Conservation (phyloP, 2,888 invertebrate genomes). For the Isotomurus palustris region DNA sequence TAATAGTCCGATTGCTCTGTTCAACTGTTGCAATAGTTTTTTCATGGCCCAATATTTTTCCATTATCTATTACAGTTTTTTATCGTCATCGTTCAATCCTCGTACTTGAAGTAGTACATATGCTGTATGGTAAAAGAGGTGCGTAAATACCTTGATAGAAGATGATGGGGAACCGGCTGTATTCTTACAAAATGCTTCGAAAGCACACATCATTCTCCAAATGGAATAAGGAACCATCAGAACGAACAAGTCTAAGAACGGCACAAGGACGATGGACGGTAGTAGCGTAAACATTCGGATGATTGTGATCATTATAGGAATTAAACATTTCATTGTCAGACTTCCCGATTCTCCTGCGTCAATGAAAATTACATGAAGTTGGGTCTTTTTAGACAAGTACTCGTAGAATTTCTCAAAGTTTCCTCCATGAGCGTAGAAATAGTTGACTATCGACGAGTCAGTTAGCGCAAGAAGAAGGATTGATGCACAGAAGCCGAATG, state of each 20-base stretch:
- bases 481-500: constrained; percentile 9
- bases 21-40: constrained; percentile 23
- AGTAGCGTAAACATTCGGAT: constrained; percentile 22
- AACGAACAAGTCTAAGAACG: constrained; percentile 29
- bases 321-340: background rate
- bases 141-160: constrained; percentile 12
- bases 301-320: constrained; percentile 8
- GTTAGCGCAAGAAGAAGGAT: constrained; percentile 26
- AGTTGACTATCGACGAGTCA: constrained; percentile 25
- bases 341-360: background rate
- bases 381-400: constrained; percentile 16
- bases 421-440: constrained; percentile 18
- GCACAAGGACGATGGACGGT: constrained; percentile 29
- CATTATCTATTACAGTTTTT: constrained; percentile 30
- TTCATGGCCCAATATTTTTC: constrained; percentile 24
- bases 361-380: constrained; percentile 15
- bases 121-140: background rate
- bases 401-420: constrained; percentile 17
- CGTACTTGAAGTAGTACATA: background rate
- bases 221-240: constrained; percentile 25
- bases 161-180: constrained; percentile 27
- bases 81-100: too few species aligned
- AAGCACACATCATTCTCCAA: constrained; percentile 27
- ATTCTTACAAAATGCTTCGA: constrained; percentile 26
- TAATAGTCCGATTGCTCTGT: constrained; percentile 26